A percentile compares a stretch with the other conserved stretches of the same genome.
phyloP scores from a whole-genome alignment of 2,113 vertebrate species.

The Elachura formosa region DNA sequence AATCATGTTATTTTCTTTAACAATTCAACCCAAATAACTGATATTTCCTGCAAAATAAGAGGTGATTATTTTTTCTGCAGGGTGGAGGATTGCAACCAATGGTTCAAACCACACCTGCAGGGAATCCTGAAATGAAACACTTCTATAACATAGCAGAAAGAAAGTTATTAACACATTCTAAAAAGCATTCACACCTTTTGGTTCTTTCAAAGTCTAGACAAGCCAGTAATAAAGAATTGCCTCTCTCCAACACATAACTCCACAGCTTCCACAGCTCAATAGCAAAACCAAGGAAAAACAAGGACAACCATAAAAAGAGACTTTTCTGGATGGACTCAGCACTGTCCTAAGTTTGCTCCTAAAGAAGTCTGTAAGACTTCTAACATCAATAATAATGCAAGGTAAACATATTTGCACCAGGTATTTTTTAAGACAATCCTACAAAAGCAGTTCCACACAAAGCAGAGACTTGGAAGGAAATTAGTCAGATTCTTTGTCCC shows the following conservation, averaged over 20 bases:
- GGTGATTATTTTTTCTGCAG: background rate
- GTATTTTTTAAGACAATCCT: background rate
- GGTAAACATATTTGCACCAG: background rate
- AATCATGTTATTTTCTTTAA: background rate
- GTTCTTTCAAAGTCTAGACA: background rate
- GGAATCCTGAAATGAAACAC: conserved; percentile 27
- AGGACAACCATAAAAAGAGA: background rate
- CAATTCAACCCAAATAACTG: background rate
- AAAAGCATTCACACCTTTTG: background rate
- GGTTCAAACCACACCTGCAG: background rate
- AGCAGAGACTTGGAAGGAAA: background rate
- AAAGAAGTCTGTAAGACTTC: background rate
- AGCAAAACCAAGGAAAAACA: background rate
- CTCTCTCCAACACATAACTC: background rate
- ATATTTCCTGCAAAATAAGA: background rate
- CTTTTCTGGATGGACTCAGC: background rate
- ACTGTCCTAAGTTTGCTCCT: background rate
- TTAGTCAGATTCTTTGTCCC: background rate
- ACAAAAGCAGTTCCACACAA: background rate
- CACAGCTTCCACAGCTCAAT: background rate
- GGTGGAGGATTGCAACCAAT: background rate
- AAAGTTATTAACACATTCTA: conserved; percentile 36
- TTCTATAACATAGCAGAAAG: background rate
- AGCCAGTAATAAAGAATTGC: background rate
- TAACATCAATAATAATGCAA: background rate